Base-by-base conservation (phyloP, 2,113 vertebrate genomes). In the Nibea albiflora region DNA sequence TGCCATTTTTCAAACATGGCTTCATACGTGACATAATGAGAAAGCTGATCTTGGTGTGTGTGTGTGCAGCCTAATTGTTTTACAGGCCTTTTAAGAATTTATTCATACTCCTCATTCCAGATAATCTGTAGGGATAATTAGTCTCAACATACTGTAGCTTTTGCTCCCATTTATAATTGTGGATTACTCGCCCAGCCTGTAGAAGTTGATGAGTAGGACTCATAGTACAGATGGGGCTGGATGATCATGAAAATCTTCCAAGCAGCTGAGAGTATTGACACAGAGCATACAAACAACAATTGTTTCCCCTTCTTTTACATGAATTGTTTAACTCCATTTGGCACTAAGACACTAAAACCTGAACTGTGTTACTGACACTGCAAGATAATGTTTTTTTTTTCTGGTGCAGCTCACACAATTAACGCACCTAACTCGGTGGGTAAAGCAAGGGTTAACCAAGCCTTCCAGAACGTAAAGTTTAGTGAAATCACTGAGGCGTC, bases 401-500 rank as follows among this genome's bases (percentile, higher is more conserved):
- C 39, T 39, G 39, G 20, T 64, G 24, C 7, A 35, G 24, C 12
- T 28, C 22, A 3, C 26, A n/a, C n/a, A 44, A 10, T 53, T 11
- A 52, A 39, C 12, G 9, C 16, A 26, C 46, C 9, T 16, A 35
- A 42, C 26, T 52, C 14, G 46, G 5, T 19, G 28, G 19, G 52
- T 9, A 31, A 50, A 20, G 44, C 16, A 75, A 69, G 24, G 9
- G 54, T 62, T 39, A 63, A 68, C 17, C 35, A 12, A 58, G 10
- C 31, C 7, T 28, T 53, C 20, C 10, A n/a, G 4, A 4, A 53
- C 53, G 47, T 50, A 63, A 57, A 44, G 68, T 57, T 74, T 47
- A 44, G 28, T 74, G 12, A 84, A 78, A 52, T 66, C 50, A 57
- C 31, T 19, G 69, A 58, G 53, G 28, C 31, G 6, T 73, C 57